phyloP scores from a whole-genome alignment of 2,888 invertebrate species.

The Dryobotodes eremita region DNA sequence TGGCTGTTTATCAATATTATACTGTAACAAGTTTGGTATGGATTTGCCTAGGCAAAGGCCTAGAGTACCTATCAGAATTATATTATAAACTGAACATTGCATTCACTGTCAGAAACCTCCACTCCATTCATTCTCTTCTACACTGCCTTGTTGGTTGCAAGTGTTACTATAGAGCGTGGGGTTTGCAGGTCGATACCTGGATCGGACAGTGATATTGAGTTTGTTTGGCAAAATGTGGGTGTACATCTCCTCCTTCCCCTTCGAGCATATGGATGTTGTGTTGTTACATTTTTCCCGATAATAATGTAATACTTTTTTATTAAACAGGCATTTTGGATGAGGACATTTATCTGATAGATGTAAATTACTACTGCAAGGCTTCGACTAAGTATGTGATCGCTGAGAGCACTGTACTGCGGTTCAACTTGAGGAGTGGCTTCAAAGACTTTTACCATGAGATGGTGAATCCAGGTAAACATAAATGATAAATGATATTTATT shows the following conservation, averaged over 20 bases:
- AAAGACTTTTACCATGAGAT: conserved; percentile 78
- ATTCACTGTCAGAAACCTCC: neutral
- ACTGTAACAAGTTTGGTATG: too few species aligned
- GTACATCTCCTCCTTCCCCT: neutral
- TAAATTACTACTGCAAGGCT: conserved; percentile 80
- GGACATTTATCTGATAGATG: conserved; percentile 83
- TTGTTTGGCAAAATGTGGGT: neutral
- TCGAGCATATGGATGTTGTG: neutral
- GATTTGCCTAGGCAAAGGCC: too few species aligned
- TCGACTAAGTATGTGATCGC: conserved; percentile 75
- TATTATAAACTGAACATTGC: neutral
- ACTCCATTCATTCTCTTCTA: neutral
- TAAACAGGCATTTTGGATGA: conserved; percentile 75
- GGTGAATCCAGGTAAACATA: conserved; percentile 81
- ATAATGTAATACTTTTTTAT: neutral
- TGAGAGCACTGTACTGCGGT: conserved; percentile 80
- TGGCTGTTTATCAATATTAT: neutral
- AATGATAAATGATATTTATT: neutral
- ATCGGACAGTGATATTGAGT: too few species aligned
- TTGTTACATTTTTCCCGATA: neutral
- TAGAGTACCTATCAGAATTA: neutral
- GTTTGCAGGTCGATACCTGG: too few species aligned
- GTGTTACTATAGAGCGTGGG: too few species aligned
- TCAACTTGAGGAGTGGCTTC: conserved; percentile 80
- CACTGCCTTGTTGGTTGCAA: neutral